A percentile compares a stretch with the other conserved stretches of the same genome.
Conservation (phyloP, 2,797 vertebrate genomes). For the Caiman crocodilus region DNA sequence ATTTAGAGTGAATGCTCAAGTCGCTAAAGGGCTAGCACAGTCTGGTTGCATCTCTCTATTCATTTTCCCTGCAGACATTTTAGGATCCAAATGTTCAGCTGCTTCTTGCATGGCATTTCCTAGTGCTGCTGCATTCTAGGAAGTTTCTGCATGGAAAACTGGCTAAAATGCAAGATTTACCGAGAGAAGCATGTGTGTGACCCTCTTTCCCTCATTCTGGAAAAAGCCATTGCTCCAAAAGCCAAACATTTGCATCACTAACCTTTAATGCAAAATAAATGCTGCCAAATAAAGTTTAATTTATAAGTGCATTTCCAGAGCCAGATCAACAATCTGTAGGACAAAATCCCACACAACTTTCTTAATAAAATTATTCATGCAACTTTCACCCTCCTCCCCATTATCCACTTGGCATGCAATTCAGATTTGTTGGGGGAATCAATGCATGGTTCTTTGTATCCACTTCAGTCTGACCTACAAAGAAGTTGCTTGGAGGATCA, state of each 20-base stretch:
- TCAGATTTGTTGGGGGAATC: too few species aligned
- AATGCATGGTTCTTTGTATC: too few species aligned
- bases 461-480: too few species aligned
- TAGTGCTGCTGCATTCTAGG: not conserved
- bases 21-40: constrained; percentile 19
- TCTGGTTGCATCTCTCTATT: constrained; percentile 2
- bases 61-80: constrained; percentile 53
- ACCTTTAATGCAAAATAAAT: not conserved
- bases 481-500: not conserved
- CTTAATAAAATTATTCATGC: not conserved
- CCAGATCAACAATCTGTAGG: not conserved
- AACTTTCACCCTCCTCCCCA: not conserved
- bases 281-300: not conserved
- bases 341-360: not conserved
- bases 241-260: not conserved
- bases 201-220: not conserved
- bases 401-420: not conserved
- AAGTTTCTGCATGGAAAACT: not conserved
- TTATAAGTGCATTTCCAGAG: not conserved
- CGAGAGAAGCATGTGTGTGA: not conserved
- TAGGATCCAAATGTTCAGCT: not conserved
- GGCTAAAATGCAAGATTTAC: not conserved
- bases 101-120: not conserved
- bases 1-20: constrained; percentile 40
- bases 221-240: not conserved